A percentile compares a stretch with the other conserved stretches of the same genome.
Conservation (phyloP, 2,888 invertebrate species). For the Eilema griseolum region DNA sequence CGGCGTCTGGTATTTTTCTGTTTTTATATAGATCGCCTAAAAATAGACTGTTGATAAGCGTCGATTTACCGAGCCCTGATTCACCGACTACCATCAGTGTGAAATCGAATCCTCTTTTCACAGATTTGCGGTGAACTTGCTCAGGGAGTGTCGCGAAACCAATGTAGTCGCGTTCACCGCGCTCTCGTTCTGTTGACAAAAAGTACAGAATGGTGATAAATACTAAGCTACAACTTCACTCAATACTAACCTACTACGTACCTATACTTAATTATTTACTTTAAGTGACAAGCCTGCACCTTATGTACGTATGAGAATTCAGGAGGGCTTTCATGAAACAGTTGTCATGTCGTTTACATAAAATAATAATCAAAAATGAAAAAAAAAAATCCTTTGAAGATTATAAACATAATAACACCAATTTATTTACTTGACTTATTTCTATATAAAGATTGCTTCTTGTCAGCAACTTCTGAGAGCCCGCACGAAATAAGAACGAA, state of each 20-base stretch:
- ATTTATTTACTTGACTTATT: too few species aligned
- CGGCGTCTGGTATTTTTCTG: slow-evolving; percentile 90
- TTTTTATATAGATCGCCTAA: slow-evolving; percentile 97
- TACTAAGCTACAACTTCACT: background rate
- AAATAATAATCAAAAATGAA: too few species aligned
- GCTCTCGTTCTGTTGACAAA: slow-evolving; percentile 77
- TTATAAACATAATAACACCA: too few species aligned
- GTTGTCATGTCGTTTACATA: too few species aligned
- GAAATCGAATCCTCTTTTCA: slow-evolving; percentile 98
- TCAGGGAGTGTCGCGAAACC: slow-evolving; percentile 98
- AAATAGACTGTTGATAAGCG: slow-evolving; percentile 97
- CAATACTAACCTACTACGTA: background rate
- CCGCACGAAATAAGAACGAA: too few species aligned
- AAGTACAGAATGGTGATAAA: slow-evolving; percentile 13
- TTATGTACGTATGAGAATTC: too few species aligned
- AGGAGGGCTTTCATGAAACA: too few species aligned
- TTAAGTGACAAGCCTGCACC: background rate
- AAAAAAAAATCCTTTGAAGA: too few species aligned
- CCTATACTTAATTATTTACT: background rate
- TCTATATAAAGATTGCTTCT: too few species aligned
- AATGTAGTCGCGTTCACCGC: slow-evolving; percentile 93
- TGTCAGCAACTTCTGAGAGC: too few species aligned
- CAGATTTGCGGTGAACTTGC: slow-evolving; percentile 98
- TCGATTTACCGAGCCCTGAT: slow-evolving; percentile 97
- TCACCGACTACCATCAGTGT: slow-evolving; percentile 99